Evolutionary conservation across 2,113 vertebrate genomes (phyloP), one percentile per base, ranked within the genome.

Genomic region (Loxodonta africana): DNA sequence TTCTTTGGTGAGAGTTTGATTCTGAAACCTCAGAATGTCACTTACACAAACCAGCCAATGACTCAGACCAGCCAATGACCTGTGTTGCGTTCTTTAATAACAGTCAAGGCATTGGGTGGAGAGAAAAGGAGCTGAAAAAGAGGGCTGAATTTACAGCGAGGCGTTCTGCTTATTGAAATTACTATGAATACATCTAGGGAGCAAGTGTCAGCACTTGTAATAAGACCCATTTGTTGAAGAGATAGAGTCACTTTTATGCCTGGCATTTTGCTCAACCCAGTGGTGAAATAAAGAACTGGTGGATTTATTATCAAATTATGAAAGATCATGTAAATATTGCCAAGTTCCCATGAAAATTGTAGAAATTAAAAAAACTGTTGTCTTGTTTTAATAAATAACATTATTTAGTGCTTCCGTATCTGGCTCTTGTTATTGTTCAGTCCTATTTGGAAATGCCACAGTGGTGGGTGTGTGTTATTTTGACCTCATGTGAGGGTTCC

Each of bases 381-480:
- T 71, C 86, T 93, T 91, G 46, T 77, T 84, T 78, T 41, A 62
- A 77, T 89, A 83, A 51, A 63, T 62, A 65, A 20, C 41, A 3
- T 83, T 80, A 17, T 53, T 51, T 81, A 90, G 46, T 0, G 2
- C 41, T 33, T 83, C 17, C 46, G 20, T 95, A 78, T 95, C 85
- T 8, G 8, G n/a, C 82, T 33, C 9, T 69, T 37, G 11, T 51
- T 91, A n/a, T 69, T 21, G 12, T 90, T 60, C n/a, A 44, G 51
- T 67, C 17, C 23, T 80, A 37, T 95, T 91, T 90, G 87, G 88
- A 77, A 83, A 48, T 84, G 95, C 92, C 81, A 74, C 80, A 91
- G 1, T 57, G 18, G 74, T 92, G 87, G 97, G 93, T 86, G 95
- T 95, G 93, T 96, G 65, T 91, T 96, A 84, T 91, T 91, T 46